phyloP scores from a whole-genome alignment of 2,888 invertebrate genomes.

The Smittia sp. region DNA sequence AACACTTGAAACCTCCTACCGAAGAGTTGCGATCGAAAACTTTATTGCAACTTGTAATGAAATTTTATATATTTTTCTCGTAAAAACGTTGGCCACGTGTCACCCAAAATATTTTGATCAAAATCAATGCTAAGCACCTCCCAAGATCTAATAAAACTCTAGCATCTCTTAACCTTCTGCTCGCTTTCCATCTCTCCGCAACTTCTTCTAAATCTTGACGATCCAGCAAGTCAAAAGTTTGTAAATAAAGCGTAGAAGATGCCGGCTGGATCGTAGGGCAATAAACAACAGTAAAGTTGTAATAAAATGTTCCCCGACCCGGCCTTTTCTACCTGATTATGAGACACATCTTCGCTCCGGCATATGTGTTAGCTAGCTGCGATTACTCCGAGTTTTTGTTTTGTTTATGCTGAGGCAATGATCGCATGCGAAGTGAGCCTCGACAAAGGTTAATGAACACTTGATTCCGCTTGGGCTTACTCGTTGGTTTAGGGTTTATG shows the following conservation, averaged over 20 bases:
- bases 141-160: too few species aligned
- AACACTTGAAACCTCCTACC: too few species aligned
- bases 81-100: too few species aligned
- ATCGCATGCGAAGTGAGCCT: slow-evolving; percentile 16
- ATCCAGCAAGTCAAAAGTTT: too few species aligned
- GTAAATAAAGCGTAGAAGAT: too few species aligned
- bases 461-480: background rate
- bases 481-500: background rate
- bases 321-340: background rate
- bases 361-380: background rate
- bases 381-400: slow-evolving; percentile 11
- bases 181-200: background rate
- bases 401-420: slow-evolving; percentile 15
- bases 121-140: too few species aligned
- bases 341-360: background rate
- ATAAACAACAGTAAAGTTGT: background rate
- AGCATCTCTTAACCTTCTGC: background rate
- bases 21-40: too few species aligned
- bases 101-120: too few species aligned
- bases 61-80: too few species aligned
- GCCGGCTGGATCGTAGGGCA: background rate
- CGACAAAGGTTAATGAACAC: slow-evolving; percentile 39
- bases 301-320: background rate
- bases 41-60: too few species aligned
- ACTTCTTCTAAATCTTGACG: too few species aligned